Percentiles rank a stretch among this genome's conserved stretches.
These are phyloP conservation scores for Nephila pilipes DNA, from an alignment of 1,140 invertebrate genomes.

Conservation along the genomic window DNA sequence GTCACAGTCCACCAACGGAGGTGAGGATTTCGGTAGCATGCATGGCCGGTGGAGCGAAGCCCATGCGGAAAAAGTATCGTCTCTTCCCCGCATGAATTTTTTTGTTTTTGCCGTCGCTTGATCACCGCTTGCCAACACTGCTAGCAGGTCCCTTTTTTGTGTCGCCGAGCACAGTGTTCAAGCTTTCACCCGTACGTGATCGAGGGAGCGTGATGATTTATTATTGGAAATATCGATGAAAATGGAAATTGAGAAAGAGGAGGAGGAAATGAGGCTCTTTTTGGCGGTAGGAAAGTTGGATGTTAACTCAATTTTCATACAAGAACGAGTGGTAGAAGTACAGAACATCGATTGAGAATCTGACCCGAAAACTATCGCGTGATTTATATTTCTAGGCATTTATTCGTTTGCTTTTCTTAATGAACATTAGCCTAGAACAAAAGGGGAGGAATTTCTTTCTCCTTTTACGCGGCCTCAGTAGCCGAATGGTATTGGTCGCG, in stretches of 20 bases:
- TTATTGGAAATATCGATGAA: conserved; percentile 1
- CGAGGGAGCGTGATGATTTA: not conserved
- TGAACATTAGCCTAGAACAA: no score
- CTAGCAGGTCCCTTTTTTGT: not conserved
- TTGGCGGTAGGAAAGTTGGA: not conserved
- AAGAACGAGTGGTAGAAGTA: not conserved
- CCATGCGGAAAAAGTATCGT: not conserved
- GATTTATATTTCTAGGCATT: no score
- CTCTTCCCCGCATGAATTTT: not conserved
- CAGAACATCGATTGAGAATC: no score
- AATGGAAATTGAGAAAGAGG: not conserved
- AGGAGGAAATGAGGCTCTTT: no score
- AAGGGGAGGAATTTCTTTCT: no score
- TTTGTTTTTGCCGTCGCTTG: not conserved
- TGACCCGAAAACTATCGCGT: no score
- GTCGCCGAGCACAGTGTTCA: no score
- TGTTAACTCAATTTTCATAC: not conserved
- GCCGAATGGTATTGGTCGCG: no score
- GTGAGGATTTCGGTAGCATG: conserved; percentile 15
- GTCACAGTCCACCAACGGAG: conserved; percentile 47
- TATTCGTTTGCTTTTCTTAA: no score
- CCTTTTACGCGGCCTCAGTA: no score
- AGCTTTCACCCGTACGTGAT: not conserved
- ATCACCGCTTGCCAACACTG: not conserved
- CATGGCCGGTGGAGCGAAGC: conserved; percentile 15